Percentiles rank a stretch among this genome's conserved stretches.
Conservation (phyloP, 1,140 invertebrate genomes). For the Pseudachorutes palmiensis region DNA sequence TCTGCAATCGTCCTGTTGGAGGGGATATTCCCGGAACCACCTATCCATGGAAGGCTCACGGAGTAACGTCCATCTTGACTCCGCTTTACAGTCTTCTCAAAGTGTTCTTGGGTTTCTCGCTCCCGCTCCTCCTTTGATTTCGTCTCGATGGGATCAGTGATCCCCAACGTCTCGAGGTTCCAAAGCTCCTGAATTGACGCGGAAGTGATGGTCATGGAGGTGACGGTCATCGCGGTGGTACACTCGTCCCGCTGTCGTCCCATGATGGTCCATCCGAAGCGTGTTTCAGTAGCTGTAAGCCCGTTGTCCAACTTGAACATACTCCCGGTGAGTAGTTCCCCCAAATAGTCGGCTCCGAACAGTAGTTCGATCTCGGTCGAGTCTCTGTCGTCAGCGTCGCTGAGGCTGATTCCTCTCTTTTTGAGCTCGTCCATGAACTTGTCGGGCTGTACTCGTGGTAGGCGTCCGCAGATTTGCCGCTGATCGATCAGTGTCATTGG, state of each 20-base stretch:
- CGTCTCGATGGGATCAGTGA: conserved; percentile 11
- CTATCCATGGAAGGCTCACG: conserved; percentile 15
- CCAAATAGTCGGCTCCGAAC: conserved; percentile 7
- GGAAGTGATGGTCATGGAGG: conserved; percentile 33
- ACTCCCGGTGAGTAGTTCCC: neutral
- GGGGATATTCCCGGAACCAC: neutral
- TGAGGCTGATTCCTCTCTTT: conserved; percentile 25
- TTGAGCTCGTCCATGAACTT: conserved; percentile 24
- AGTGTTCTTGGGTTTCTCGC: neutral
- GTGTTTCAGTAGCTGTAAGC: conserved; percentile 14
- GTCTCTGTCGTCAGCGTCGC: conserved; percentile 17
- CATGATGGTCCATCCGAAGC: conserved; percentile 14
- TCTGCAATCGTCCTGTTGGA: no score
- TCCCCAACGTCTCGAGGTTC: conserved; percentile 38
- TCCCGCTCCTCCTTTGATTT: conserved; percentile 18
- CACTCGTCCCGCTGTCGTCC: neutral
- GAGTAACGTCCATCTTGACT: conserved; percentile 14
- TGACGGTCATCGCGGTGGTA: conserved; percentile 5
- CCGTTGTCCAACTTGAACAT: neutral
- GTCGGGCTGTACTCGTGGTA: conserved; percentile 7
- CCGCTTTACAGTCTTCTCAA: conserved; percentile 8
- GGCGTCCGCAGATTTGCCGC: conserved; percentile 1
- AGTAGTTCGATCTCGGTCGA: conserved; percentile 1
- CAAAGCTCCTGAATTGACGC: conserved; percentile 40
- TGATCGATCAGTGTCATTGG: conserved; percentile 16